Conservation (phyloP, 2,888 invertebrate species). For the Sphaerophoria taeniata region DNA sequence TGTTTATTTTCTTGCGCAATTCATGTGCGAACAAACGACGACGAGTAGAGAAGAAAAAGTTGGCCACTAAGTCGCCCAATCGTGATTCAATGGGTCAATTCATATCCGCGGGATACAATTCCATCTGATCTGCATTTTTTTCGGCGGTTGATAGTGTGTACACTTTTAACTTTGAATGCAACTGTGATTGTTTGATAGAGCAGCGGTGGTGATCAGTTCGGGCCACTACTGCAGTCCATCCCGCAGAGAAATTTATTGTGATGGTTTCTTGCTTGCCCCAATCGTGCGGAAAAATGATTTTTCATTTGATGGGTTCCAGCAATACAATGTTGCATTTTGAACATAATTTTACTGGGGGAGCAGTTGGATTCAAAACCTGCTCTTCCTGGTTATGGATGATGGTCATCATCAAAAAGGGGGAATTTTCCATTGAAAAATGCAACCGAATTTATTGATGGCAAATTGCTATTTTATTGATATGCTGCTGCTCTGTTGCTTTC, state of each 20-base stretch:
- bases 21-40: too few relatives aligned
- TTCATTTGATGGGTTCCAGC: constrained; percentile 52
- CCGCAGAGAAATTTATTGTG: constrained; percentile 69
- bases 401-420: not conserved
- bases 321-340: constrained; percentile 28
- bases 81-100: constrained; percentile 68
- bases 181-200: too few relatives aligned
- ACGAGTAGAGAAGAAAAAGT: constrained; percentile 42
- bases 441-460: constrained; percentile 68
- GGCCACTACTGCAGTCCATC: constrained; percentile 29
- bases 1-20: too few relatives aligned
- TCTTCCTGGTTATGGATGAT: constrained; percentile 48
- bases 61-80: constrained; percentile 63
- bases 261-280: constrained; percentile 49
- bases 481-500: constrained; percentile 21
- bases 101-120: constrained; percentile 71
- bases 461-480: constrained; percentile 65
- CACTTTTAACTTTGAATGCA: too few relatives aligned
- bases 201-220: not conserved
- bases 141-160: constrained; percentile 58
- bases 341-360: constrained; percentile 16
- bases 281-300: constrained; percentile 73
- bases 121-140: constrained; percentile 70
- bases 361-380: constrained; percentile 50
- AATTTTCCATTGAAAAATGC: constrained; percentile 38